phyloP scores from a whole-genome alignment of 2,113 vertebrate genomes.

The Hippoglossus stenolepis region DNA sequence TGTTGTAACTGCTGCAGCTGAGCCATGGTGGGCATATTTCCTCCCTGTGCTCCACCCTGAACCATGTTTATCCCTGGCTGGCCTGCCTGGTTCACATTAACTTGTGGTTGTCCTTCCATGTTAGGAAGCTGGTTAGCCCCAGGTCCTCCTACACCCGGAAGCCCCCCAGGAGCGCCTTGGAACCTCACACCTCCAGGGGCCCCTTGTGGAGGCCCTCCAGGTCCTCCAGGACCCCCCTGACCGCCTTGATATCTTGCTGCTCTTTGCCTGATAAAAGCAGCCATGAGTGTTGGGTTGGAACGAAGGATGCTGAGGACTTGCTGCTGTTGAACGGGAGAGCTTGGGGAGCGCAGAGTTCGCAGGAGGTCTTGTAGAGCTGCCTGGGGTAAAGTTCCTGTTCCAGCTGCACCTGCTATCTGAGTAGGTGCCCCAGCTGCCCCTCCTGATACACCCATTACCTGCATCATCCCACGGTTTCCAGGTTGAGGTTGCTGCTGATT shows the following conservation, averaged over 20 bases:
- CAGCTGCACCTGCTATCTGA: slow-evolving; percentile 64
- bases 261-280: slow-evolving; percentile 96
- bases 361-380: slow-evolving; percentile 86
- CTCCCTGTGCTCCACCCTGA: slow-evolving; percentile 69
- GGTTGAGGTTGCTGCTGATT: slow-evolving; percentile 70
- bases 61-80: slow-evolving; percentile 89
- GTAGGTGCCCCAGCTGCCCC: slow-evolving; percentile 57
- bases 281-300: slow-evolving; percentile 96
- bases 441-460: slow-evolving; percentile 69
- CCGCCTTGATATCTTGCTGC: slow-evolving; percentile 90
- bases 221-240: slow-evolving; percentile 72
- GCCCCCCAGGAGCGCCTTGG: slow-evolving; percentile 77
- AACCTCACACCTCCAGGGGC: slow-evolving; percentile 83
- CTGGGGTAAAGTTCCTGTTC: slow-evolving; percentile 81
- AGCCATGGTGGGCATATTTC: slow-evolving; percentile 86
- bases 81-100: slow-evolving; percentile 75
- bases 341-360: slow-evolving; percentile 82
- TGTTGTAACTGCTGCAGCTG: slow-evolving; percentile 85
- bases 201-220: slow-evolving; percentile 70
- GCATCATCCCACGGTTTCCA: slow-evolving; percentile 85
- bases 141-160: slow-evolving; percentile 68
- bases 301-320: slow-evolving; percentile 95
- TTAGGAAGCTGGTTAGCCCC: slow-evolving; percentile 69
- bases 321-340: slow-evolving; percentile 90
- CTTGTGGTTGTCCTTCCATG: slow-evolving; percentile 79